Conservation (phyloP, 2,113 vertebrate genomes). For the Diadophis punctatus region DNA sequence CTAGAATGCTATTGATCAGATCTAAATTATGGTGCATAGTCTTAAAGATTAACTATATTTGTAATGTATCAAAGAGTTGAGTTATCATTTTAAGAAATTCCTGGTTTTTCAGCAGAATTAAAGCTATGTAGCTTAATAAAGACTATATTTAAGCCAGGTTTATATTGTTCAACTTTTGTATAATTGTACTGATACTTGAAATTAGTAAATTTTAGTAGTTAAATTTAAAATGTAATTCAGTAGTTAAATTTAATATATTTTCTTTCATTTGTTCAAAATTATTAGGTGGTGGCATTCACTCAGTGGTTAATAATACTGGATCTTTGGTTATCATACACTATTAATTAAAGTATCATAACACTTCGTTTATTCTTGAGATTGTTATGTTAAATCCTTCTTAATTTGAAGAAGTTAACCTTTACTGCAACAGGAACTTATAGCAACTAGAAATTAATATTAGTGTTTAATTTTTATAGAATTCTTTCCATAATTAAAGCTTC, state of each 20-base stretch:
- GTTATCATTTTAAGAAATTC: conserved; percentile 35
- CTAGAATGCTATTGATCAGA: conserved; percentile 52
- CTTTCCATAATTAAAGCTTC: conserved; percentile 52
- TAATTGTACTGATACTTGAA: conserved; percentile 48
- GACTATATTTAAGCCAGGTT: conserved; percentile 40
- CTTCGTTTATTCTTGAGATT: conserved; percentile 21
- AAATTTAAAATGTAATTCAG: not conserved
- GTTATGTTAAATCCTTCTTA: conserved; percentile 57
- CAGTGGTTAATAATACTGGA: not conserved
- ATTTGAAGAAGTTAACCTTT: conserved; percentile 49
- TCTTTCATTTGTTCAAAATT: not conserved
- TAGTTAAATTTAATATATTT: not conserved
- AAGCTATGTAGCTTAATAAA: conserved; percentile 23
- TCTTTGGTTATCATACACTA: not conserved
- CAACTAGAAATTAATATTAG: conserved; percentile 40
- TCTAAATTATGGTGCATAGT: conserved; percentile 59
- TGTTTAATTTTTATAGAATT: conserved; percentile 47
- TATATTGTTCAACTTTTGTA: conserved; percentile 43
- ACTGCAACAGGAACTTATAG: conserved; percentile 44
- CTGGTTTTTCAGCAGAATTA: conserved; percentile 18
- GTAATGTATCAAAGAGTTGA: conserved; percentile 41
- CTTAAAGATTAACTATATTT: conserved; percentile 46
- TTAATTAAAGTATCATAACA: not conserved
- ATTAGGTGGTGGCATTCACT: not conserved
- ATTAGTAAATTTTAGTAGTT: conserved; percentile 10